Evolutionary conservation across 2,113 vertebrate species (phyloP).

Genomic region (Phaethornis superciliosus): DNA sequence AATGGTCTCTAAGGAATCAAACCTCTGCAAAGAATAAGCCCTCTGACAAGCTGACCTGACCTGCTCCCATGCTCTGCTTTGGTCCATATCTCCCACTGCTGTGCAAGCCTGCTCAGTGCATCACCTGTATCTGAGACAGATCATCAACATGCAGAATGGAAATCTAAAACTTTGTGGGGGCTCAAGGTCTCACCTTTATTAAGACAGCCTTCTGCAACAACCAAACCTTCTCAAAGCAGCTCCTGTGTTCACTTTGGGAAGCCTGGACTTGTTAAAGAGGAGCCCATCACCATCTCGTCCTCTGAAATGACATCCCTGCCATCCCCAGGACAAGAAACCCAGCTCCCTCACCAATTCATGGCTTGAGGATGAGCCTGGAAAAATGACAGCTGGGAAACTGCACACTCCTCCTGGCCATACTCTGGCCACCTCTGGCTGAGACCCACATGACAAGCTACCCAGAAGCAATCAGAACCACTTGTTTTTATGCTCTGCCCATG

Average conservation of each 20-base stretch:
- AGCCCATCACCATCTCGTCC: rapidly evolving
- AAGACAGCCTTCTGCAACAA: background rate
- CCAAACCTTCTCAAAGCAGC: background rate
- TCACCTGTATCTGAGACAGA: background rate
- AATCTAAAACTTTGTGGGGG: background rate
- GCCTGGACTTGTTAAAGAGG: background rate
- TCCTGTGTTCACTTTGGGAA: background rate
- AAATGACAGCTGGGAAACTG: background rate
- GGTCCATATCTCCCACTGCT: background rate
- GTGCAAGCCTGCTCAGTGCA: background rate
- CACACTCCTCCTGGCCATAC: rapidly evolving
- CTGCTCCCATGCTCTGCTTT: rapidly evolving
- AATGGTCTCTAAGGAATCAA: background rate
- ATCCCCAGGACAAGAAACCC: background rate
- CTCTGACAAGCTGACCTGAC: background rate
- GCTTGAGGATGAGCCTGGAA: background rate
- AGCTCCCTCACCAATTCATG: background rate
- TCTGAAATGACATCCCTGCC: background rate
- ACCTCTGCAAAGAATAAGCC: background rate
- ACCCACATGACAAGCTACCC: rapidly evolving
- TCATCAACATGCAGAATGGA: rapidly evolving
- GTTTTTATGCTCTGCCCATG: background rate
- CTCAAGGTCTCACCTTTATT: background rate
- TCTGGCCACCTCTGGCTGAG: rapidly evolving
- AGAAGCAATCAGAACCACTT: rapidly evolving